phyloP scores from a whole-genome alignment of 2,888 invertebrate genomes.

The Eutolmus rufibarbis region DNA sequence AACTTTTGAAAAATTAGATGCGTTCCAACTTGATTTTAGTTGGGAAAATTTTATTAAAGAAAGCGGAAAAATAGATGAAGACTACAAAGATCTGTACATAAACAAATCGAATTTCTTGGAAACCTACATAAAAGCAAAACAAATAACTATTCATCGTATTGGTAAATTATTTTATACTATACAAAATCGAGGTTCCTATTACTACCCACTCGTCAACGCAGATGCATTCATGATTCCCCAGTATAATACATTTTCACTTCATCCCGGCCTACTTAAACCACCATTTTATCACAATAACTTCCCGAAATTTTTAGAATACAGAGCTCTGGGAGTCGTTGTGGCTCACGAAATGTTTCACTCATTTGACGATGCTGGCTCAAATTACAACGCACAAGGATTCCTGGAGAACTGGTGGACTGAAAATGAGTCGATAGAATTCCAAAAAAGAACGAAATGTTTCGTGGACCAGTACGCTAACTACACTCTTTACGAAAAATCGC shows the following conservation, averaged over 20 bases:
- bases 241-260: background rate
- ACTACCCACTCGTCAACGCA: background rate
- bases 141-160: background rate
- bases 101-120: background rate
- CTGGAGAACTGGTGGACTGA: background rate
- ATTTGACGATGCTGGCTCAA: background rate
- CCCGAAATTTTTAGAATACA: background rate
- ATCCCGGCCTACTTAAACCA: background rate
- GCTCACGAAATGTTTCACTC: constrained; percentile 4
- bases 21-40: background rate
- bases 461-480: background rate
- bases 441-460: background rate
- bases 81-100: background rate
- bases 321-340: background rate
- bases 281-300: background rate
- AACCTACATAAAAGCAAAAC: background rate
- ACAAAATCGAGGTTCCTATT: background rate
- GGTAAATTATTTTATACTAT: background rate
- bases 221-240: background rate
- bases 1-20: background rate
- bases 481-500: background rate
- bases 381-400: background rate
- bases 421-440: background rate
- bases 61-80: background rate
- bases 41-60: background rate